phyloP scores from a whole-genome alignment of 2,888 invertebrate genomes.

The Malachius bipustulatus region DNA sequence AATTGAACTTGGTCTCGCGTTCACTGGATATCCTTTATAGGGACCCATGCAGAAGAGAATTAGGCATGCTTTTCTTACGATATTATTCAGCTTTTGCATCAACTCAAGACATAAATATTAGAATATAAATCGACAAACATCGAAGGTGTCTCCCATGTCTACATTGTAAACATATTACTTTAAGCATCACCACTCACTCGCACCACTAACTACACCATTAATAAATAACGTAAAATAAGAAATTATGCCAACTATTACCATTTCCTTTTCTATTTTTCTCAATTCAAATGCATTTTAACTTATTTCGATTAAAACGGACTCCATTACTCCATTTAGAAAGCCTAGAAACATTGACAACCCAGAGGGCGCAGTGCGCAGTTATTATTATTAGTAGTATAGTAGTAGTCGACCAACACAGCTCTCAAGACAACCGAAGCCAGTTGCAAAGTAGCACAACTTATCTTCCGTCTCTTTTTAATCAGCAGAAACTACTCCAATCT shows the following conservation, averaged over 20 bases:
- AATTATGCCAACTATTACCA: conserved; percentile 34
- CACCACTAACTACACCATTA: conserved; percentile 28
- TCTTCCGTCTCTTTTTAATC: too few species aligned
- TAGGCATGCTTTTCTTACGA: too few species aligned
- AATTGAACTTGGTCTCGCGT: conserved; percentile 1
- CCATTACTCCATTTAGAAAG: conserved; percentile 50
- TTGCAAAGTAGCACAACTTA: too few species aligned
- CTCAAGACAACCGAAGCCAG: too few species aligned
- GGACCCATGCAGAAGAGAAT: too few species aligned
- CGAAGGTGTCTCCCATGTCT: conserved; percentile 41
- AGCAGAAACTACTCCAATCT: too few species aligned
- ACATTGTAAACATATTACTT: conserved; percentile 39
- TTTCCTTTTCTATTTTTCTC: conserved; percentile 38
- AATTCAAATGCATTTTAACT: conserved; percentile 44
- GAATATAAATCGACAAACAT: conserved; percentile 36
- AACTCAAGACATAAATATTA: conserved; percentile 20
- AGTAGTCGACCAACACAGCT: too few species aligned
- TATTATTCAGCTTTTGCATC: too few species aligned
- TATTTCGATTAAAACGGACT: conserved; percentile 52
- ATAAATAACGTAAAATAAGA: conserved; percentile 27
- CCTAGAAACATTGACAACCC: conserved; percentile 69
- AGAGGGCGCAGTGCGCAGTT: conserved; percentile 52
- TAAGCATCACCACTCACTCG: conserved; percentile 30
- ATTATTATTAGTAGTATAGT: too few species aligned
- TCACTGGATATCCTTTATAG: too few species aligned